These are phyloP conservation scores for Electrona antarctica DNA, from an alignment of 2,113 vertebrate species.

Conservation along the genomic window DNA sequence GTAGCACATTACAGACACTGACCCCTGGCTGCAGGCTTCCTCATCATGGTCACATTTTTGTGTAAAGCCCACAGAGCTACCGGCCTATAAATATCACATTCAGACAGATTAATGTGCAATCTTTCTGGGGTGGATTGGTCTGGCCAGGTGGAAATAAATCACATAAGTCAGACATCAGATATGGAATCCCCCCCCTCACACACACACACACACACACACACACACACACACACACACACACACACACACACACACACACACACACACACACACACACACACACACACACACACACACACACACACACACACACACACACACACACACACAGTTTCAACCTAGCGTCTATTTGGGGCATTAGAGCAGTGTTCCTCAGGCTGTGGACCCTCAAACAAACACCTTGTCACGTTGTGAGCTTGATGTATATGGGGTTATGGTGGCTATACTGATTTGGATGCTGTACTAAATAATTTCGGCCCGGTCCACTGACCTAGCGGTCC, in stretches of 20 bases:
- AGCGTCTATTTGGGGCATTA: too few relatives aligned
- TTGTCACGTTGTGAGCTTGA: too few relatives aligned
- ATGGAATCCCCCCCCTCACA: too few relatives aligned
- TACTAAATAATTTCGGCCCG: too few relatives aligned
- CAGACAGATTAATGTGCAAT: not conserved
- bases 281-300: conserved; percentile 1
- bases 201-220: not conserved
- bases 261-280: not conserved
- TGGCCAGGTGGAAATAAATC: not conserved
- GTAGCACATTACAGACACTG: conserved; percentile 16
- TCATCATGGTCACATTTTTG: conserved; percentile 4
- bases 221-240: too few relatives aligned
- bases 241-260: conserved; percentile 12
- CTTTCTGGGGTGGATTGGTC: not conserved
- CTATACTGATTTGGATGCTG: too few relatives aligned
- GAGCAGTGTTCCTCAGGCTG: too few relatives aligned
- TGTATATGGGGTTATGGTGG: too few relatives aligned
- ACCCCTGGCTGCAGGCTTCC: conserved; percentile 26
- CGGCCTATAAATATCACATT: not conserved
- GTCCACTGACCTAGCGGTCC: too few relatives aligned
- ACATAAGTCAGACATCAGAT: too few relatives aligned
- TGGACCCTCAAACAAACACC: too few relatives aligned
- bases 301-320: not conserved
- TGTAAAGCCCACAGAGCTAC: not conserved
- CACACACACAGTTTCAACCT: conserved; percentile 7